phyloP scores from a whole-genome alignment of 2,888 invertebrate genomes.

The Rotaria macrura region DNA sequence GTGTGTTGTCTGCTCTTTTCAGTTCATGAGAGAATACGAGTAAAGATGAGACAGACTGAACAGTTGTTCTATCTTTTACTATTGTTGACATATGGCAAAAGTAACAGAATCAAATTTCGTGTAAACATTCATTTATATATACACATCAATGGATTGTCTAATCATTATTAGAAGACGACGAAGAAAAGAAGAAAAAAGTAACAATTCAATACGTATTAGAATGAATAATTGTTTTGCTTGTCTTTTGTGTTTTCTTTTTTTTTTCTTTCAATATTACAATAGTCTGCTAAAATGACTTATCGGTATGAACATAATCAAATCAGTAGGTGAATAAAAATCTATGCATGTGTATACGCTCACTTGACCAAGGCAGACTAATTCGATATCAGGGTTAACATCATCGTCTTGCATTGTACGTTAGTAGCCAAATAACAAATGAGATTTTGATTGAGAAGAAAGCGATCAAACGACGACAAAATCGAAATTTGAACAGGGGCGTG shows the following conservation, averaged over 20 bases:
- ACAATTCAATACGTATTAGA: not conserved
- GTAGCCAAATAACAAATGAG: not conserved
- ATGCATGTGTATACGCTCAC: not conserved
- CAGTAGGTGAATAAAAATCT: not conserved
- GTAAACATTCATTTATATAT: not conserved
- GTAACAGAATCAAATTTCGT: conserved; percentile 12
- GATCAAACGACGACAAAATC: conserved; percentile 15
- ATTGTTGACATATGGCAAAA: not conserved
- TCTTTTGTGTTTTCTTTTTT: not conserved
- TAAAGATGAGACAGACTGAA: not conserved
- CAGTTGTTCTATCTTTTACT: not conserved
- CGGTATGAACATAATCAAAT: not conserved
- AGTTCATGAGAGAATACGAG: not conserved
- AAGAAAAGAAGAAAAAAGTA: not conserved
- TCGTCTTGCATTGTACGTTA: not conserved
- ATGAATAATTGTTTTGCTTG: not conserved
- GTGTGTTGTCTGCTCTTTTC: not conserved
- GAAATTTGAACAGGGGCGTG: conserved; percentile 7
- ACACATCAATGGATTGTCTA: not conserved
- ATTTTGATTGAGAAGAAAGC: conserved; percentile 15
- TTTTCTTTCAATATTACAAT: not conserved
- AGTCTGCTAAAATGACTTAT: not conserved
- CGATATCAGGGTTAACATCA: not conserved
- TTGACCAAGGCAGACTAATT: conserved; percentile 6
- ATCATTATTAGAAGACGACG: not conserved